phyloP scores from a whole-genome alignment of 2,113 vertebrate species.

The Pollachius pollachius region DNA sequence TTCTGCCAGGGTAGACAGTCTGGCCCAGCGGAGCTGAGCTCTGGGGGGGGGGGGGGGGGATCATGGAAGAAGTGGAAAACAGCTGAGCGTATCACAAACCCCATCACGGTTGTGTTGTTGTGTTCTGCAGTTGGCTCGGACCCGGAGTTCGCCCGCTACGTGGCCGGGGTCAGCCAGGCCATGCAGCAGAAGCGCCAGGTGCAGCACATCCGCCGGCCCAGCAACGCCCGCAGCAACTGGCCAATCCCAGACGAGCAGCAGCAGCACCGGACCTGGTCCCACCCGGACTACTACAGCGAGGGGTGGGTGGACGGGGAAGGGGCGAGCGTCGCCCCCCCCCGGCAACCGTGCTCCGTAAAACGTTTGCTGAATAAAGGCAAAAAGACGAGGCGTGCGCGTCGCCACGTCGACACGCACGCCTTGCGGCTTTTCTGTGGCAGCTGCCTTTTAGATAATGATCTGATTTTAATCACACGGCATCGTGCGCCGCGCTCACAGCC shows the following conservation, averaged over 20 bases:
- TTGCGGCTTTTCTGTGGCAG: too few species aligned
- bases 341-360: too few species aligned
- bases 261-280: slow-evolving; percentile 91
- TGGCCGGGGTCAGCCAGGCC: slow-evolving; percentile 95
- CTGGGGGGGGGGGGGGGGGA: slow-evolving; percentile 3
- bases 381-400: not conserved
- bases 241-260: slow-evolving; percentile 90
- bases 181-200: slow-evolving; percentile 97
- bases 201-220: slow-evolving; percentile 88
- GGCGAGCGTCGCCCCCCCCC: too few species aligned
- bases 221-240: slow-evolving; percentile 90
- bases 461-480: too few species aligned
- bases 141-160: slow-evolving; percentile 96
- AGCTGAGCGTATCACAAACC: slow-evolving; percentile 62
- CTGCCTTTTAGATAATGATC: too few species aligned
- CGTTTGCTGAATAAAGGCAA: not conserved
- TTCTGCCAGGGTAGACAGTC: slow-evolving; percentile 54
- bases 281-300: slow-evolving; percentile 92
- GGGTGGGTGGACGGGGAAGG: slow-evolving; percentile 75
- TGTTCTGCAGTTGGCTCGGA: slow-evolving; percentile 88
- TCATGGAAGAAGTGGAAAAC: slow-evolving; percentile 19
- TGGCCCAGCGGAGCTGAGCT: slow-evolving; percentile 43
- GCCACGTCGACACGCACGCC: too few species aligned
- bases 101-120: slow-evolving; percentile 37
- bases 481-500: too few species aligned